These are phyloP conservation scores for Cataglyphis hispanica DNA, from an alignment of 1,140 invertebrate species.

Conservation along the genomic window DNA sequence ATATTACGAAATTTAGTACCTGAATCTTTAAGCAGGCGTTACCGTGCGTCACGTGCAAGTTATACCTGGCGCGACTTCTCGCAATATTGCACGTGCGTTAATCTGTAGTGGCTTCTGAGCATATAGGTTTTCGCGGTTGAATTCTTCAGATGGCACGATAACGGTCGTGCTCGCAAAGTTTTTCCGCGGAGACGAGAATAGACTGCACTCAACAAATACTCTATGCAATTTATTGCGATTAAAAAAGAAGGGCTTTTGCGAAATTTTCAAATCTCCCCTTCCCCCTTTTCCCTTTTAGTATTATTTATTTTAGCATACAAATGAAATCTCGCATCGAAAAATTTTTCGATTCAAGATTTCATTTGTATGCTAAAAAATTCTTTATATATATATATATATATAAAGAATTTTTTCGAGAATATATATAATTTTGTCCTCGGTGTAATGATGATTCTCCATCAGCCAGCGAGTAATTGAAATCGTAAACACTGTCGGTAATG, in stretches of 20 bases:
- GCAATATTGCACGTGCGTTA: constrained; percentile 42
- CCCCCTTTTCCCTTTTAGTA: background rate
- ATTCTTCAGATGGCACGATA: constrained; percentile 9
- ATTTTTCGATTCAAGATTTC: no score
- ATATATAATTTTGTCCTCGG: constrained; percentile 40
- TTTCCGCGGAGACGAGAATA: background rate
- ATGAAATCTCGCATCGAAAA: background rate
- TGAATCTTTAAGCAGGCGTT: constrained; percentile 46
- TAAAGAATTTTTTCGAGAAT: background rate
- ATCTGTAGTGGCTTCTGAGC: constrained; percentile 27
- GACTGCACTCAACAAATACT: background rate
- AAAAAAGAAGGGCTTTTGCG: background rate
- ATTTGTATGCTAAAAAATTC: no score
- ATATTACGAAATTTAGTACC: constrained; percentile 38
- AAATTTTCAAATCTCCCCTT: no score
- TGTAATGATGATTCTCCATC: constrained; percentile 57
- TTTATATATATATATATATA: background rate
- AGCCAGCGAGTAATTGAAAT: constrained; percentile 72
- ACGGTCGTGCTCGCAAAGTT: background rate
- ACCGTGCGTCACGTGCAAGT: background rate
- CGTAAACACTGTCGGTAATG: constrained; percentile 74
- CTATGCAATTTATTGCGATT: background rate
- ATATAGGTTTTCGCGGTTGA: constrained; percentile 52
- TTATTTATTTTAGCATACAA: background rate
- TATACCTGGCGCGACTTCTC: constrained; percentile 37